A percentile compares a stretch with the other conserved stretches of the same genome.
phyloP scores from a whole-genome alignment of 37 sponge, comb jelly and placozoan species.

The Cliona cf. orientalis region DNA sequence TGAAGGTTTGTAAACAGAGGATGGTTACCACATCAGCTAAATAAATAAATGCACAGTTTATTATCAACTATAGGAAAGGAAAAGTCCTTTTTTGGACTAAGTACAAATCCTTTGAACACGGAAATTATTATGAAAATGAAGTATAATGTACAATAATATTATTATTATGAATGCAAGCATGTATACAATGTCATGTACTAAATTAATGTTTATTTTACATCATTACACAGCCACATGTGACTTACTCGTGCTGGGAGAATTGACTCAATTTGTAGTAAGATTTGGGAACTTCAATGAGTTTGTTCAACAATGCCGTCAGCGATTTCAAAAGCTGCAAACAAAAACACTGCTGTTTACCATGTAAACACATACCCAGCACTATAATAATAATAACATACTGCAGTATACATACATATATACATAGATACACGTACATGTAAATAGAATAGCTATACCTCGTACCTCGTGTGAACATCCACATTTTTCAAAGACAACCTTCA shows the following conservation, averaged over 20 bases:
- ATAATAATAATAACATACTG: background rate
- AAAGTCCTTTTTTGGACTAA: background rate
- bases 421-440: background rate
- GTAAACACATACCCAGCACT: too few species aligned
- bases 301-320: constrained; percentile 25
- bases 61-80: background rate
- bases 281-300: constrained; percentile 23
- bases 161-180: background rate
- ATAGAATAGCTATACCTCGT: too few species aligned
- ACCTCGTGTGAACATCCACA: constrained; percentile 33
- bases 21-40: background rate
- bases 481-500: constrained; percentile 1
- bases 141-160: constrained; percentile 5
- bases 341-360: too few species aligned
- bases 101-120: constrained; percentile 4
- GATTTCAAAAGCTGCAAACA: constrained; percentile 23
- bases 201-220: too few species aligned
- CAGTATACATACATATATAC: background rate
- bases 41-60: background rate
- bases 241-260: constrained; percentile 25
- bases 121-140: background rate
- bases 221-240: background rate
- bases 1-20: background rate
- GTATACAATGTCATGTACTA: background rate
- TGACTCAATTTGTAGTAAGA: constrained; percentile 3